Base-by-base conservation (phyloP, 1,140 invertebrate genomes). In the Trissolcus basalis region DNA sequence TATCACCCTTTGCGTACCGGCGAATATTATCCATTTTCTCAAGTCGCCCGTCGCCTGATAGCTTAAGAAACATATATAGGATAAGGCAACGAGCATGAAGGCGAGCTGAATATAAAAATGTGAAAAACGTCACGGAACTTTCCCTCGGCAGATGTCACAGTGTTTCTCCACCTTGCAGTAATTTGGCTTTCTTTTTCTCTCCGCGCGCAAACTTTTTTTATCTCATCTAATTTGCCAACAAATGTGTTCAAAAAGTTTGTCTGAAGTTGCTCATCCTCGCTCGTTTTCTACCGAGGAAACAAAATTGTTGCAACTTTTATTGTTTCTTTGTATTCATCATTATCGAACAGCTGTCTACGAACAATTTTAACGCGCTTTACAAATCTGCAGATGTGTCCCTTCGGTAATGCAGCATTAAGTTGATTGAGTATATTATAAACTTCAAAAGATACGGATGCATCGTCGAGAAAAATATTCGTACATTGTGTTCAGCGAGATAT, bases 111-210 rank as follows among this genome's bases (percentile, higher is more conserved):
- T 81, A 79, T 79, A 79, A 81, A 81, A 81, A 79, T 80, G 74
- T 77, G 75, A 78, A 75, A 77, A 77, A 74, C 75, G 75, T 80
- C 75, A 63, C 65, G 48, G 63, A 70, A 73, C 70, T 69, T 77
- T 61, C 70, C 70, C 59, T 69, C 67, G 58, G 72, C 81, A 83
- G 80, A 81, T 83, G 82, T 81, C 82, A 83, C 82, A 74, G 76
- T 76, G 75, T 77, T 78, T 77, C 77, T 67, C 78, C 63, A 76
- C 72, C 68, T 74, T 67, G 19, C 49, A 53, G 74, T 77, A 80
- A 80, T 80, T 80, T 80, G 63, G 70, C 74, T 71, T 73, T 27
- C 19, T 6, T 27, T 70, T 77, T 70, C 65, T 77, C 71, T 74
- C 69, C 61, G 53, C 60, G 35, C 70, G 61, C 58, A 78, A 71